Conservation (phyloP, 2,797 vertebrate genomes). For the Arnoldichthys spilopterus region DNA sequence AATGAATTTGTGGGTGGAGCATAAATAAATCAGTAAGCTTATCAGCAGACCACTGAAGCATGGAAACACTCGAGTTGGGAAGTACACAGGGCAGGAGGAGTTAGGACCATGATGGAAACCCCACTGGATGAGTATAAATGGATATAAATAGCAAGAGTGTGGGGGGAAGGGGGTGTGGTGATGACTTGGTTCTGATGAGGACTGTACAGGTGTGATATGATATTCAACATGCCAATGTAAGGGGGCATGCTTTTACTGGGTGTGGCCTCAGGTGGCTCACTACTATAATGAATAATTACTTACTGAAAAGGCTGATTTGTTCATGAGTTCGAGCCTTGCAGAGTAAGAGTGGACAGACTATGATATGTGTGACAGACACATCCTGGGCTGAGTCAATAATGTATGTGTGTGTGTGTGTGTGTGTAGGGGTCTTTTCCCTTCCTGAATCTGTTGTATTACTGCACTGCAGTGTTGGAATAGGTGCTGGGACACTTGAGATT, state of each 20-base stretch:
- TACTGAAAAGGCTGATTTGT: background rate
- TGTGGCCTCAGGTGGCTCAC: background rate
- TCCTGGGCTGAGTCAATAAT: background rate
- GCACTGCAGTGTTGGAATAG: conserved; percentile 2
- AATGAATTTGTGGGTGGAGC: background rate
- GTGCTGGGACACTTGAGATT: background rate
- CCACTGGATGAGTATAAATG: background rate
- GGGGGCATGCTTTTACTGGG: background rate
- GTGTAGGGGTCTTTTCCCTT: background rate
- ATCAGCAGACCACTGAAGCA: background rate
- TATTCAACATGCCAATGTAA: background rate
- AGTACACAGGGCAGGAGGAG: background rate
- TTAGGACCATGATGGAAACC: background rate
- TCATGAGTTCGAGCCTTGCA: background rate
- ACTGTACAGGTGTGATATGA: background rate
- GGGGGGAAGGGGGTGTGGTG: too few species aligned
- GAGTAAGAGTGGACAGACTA: background rate
- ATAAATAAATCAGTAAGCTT: background rate
- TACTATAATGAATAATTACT: background rate
- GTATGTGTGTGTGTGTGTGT: background rate
- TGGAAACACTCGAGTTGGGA: background rate
- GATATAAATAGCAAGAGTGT: background rate
- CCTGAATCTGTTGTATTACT: background rate
- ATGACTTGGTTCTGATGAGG: background rate
- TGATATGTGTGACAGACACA: too few species aligned